These are phyloP conservation scores for Penaeus monodon DNA, from an alignment of 2,888 invertebrate species.

Conservation along the genomic window DNA sequence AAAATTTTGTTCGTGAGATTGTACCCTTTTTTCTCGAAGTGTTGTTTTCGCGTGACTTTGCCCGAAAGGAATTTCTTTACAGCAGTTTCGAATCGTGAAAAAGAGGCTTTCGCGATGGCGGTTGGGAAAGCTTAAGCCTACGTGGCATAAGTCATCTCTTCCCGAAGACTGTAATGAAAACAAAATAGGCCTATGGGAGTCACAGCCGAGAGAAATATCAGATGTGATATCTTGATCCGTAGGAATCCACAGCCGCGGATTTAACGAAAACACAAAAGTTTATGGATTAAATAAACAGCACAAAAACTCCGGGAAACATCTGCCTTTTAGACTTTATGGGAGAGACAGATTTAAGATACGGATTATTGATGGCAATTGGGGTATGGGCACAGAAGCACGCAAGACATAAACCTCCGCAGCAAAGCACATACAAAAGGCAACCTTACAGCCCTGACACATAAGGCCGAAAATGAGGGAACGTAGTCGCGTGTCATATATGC, in stretches of 20 bases:
- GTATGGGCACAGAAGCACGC: constrained; percentile 25
- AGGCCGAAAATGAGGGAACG: constrained; percentile 7
- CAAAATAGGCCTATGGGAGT: constrained; percentile 9
- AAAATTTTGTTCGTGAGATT: too few relatives aligned
- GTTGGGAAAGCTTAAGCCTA: too few relatives aligned
- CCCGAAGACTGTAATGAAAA: too few relatives aligned
- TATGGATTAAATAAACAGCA: constrained; percentile 27
- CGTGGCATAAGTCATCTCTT: too few relatives aligned
- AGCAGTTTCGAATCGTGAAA: too few relatives aligned
- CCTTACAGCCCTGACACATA: background rate
- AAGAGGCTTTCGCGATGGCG: too few relatives aligned
- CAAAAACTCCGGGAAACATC: constrained; percentile 42
- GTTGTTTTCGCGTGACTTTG: too few relatives aligned
- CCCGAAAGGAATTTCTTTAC: too few relatives aligned
- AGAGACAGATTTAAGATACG: constrained; percentile 55
- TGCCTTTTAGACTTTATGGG: constrained; percentile 40
- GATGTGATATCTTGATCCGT: too few relatives aligned
- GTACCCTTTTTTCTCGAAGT: too few relatives aligned
- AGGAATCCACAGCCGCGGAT: background rate
- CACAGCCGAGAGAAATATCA: too few relatives aligned
- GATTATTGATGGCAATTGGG: constrained; percentile 56
- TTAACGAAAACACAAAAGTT: constrained; percentile 30
- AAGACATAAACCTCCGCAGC: constrained; percentile 8
- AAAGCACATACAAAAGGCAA: background rate
- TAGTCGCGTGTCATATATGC: background rate